Evolutionary conservation across 2,888 invertebrate genomes (phyloP).

Genomic region (Ochlodes sylvanus): DNA sequence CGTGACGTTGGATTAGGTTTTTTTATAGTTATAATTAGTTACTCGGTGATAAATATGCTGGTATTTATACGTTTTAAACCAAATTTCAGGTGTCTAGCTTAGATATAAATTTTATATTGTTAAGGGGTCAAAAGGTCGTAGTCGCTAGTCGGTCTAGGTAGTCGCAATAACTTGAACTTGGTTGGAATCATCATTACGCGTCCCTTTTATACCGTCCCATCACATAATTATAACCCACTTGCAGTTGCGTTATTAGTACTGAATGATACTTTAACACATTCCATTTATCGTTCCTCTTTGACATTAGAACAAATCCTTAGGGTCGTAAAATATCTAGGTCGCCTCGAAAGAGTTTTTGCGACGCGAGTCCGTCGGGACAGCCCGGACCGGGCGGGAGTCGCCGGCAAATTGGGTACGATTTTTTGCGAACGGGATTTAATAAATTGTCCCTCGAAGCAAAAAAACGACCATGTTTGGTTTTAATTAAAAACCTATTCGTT

Average conservation of each 20-base stretch:
- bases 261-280: background rate
- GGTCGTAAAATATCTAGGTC: constrained; percentile 31
- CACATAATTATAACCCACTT: no score
- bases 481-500: constrained; percentile 36
- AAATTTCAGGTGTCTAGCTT: no score
- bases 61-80: no score
- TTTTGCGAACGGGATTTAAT: constrained; percentile 35
- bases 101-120: no score
- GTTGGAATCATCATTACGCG: no score
- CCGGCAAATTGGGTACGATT: constrained; percentile 35
- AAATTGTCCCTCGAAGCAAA: constrained; percentile 32
- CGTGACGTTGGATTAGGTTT: no score
- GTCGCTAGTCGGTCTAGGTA: no score
- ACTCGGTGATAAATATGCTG: no score
- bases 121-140: no score
- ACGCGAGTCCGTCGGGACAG: constrained; percentile 10
- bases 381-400: constrained; percentile 17
- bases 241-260: background rate
- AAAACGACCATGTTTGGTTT: constrained; percentile 35
- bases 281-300: constrained; percentile 4
- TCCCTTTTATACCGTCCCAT: no score
- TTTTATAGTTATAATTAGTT: no score
- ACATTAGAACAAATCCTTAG: constrained; percentile 17
- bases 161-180: no score
- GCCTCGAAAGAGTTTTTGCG: constrained; percentile 35